Evolutionary conservation across 2,797 vertebrate species (phyloP).

Genomic region (Parotocinclus haroldoi): DNA sequence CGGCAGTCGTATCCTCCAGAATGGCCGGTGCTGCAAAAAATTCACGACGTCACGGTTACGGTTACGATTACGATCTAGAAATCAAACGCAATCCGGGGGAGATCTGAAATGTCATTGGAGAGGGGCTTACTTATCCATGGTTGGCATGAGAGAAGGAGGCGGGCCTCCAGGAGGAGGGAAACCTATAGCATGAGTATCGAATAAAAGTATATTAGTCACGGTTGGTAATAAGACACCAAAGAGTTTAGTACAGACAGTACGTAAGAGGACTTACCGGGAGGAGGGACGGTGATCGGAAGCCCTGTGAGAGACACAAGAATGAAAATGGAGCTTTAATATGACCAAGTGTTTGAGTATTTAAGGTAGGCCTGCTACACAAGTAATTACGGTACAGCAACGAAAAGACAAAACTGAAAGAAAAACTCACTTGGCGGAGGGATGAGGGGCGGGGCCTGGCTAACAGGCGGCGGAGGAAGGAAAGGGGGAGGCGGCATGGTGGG

Average conservation of each 20-base stretch:
- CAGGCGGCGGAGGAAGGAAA: conserved; percentile 90
- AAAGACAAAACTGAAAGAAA: not conserved
- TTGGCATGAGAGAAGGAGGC: conserved; percentile 72
- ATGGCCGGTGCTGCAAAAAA: conserved; percentile 58
- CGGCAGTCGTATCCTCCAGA: conserved; percentile 71
- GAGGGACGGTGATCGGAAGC: conserved; percentile 72
- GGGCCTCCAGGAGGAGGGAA: conserved; percentile 74
- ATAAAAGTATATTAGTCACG: not conserved
- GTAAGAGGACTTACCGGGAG: conserved; percentile 68
- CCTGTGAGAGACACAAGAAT: conserved; percentile 55
- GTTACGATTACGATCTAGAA: too few relatives aligned
- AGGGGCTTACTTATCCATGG: conserved; percentile 67
- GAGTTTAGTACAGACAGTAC: not conserved
- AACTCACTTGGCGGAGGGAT: conserved; percentile 94
- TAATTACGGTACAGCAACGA: not conserved
- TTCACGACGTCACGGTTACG: too few relatives aligned
- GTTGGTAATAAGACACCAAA: not conserved
- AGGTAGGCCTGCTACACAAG: not conserved
- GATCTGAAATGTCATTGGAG: not conserved
- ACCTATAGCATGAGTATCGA: conserved; percentile 42
- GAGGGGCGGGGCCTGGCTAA: conserved; percentile 91
- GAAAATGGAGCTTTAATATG: too few relatives aligned
- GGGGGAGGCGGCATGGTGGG: conserved; percentile 91
- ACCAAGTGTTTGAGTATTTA: not conserved
- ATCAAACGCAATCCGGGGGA: too few relatives aligned